A percentile compares a stretch with the other conserved stretches of the same genome.
These are phyloP conservation scores for Halcyon badia DNA, from an alignment of 2,797 vertebrate genomes.

Conservation along the genomic window DNA sequence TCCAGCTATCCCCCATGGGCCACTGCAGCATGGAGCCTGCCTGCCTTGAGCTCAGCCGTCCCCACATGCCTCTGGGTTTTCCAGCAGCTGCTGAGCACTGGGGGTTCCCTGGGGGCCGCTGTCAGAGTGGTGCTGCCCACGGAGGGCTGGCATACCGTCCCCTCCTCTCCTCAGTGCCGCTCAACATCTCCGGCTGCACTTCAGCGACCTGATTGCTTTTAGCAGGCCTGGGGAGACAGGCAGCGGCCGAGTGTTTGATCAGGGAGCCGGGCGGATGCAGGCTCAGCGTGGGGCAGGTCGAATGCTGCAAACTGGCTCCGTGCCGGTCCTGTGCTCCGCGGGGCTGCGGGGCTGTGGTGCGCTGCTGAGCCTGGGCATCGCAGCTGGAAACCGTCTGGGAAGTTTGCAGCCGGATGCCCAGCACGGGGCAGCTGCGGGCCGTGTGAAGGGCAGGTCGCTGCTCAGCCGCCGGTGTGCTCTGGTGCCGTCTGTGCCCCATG, in stretches of 20 bases:
- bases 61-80: neutral
- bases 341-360: neutral
- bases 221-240: neutral
- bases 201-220: neutral
- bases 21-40: neutral
- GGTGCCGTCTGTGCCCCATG: fast-evolving
- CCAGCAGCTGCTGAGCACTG: neutral
- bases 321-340: fast-evolving
- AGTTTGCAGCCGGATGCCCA: neutral
- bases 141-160: neutral
- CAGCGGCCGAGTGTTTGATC: neutral
- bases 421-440: neutral
- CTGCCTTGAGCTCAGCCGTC: neutral
- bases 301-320: neutral
- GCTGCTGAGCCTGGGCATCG: neutral
- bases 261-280: neutral
- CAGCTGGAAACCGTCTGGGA: neutral
- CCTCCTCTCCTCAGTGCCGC: neutral
- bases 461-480: fast-evolving
- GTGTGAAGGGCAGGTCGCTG: neutral
- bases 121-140: fast-evolving
- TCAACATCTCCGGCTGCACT: neutral
- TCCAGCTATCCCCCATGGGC: neutral
- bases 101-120: neutral
- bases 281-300: neutral